These are phyloP conservation scores for Trachelus troglodyta DNA, from an alignment of 2,888 invertebrate genomes.

Conservation along the genomic window DNA sequence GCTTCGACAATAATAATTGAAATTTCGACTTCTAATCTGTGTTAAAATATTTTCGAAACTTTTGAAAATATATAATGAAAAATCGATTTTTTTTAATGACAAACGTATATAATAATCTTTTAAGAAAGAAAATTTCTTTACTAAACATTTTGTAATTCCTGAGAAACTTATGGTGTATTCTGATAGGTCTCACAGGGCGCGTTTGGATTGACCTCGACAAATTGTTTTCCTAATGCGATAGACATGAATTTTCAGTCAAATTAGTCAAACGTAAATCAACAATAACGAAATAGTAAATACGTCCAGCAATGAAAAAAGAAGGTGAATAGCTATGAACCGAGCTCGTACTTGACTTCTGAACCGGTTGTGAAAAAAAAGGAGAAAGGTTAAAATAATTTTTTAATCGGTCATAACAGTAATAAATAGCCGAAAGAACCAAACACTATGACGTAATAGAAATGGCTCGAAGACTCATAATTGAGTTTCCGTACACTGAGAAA, in stretches of 20 bases:
- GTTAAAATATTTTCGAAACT: no score
- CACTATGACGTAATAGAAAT: not conserved
- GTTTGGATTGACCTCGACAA: not conserved
- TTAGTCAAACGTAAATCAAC: not conserved
- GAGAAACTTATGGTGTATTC: not conserved
- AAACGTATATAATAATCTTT: not conserved
- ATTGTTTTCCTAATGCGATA: not conserved
- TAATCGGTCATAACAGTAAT: not conserved
- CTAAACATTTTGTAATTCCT: not conserved
- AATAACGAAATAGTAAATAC: not conserved
- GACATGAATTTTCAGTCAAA: not conserved
- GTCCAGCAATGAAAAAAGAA: not conserved
- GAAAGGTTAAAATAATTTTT: no score
- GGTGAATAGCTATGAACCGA: not conserved
- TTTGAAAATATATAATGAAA: no score
- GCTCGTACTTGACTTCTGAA: not conserved
- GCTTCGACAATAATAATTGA: no score
- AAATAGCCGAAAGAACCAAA: not conserved
- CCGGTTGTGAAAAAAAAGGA: no score
- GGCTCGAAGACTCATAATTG: not conserved
- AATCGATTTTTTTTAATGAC: no score
- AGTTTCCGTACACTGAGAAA: no score
- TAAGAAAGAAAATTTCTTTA: not conserved
- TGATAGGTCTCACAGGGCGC: not conserved
- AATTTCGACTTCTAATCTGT: no score